Base-by-base conservation (phyloP, 2,797 vertebrate genomes). In the Enteromius anoplus region DNA sequence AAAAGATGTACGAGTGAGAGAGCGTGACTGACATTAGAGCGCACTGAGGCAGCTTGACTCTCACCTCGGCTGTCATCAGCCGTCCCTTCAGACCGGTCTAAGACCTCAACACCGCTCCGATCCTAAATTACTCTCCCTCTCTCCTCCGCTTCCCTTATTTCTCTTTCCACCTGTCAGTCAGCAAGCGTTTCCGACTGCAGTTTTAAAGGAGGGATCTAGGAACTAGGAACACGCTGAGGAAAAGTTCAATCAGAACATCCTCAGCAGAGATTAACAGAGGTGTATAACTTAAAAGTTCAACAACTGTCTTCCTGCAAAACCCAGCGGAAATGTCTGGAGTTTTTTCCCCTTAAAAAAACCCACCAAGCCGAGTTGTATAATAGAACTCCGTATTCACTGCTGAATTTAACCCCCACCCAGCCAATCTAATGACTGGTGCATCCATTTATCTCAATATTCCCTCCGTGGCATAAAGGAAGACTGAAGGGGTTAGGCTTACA, bases 211-310 rank as follows among this genome's bases (percentile, higher is more conserved):
- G 26, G 71, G 29, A 32, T 32, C 15, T n/a, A n/a, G n/a, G n/a
- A n/a, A 15, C 66, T 86, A 77, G 60, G 75, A 78, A 87, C 81
- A 86, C 85, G 55, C 68, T 10, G 87, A 85, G 86, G 82, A 86
- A 84, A 86, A 79, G 82, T 79, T 82, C 62, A 87, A 85, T 89
- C 85, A 82, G 88, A 88, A 90, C 83, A 88, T 87, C 85, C 89
- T 84, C 49, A 80, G 40, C 29, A 40, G 51, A 84, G 62, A 80
- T 75, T 75, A 85, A 80, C 62, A 66, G 47, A 79, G 83, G 26
- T 79, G 71, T 71, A 60, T 19, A 62, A 60, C 53, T n/a, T 82
- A 75, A 68, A 12, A 82, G 47, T 66, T 83, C 23, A 68, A 34
- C 37, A 68, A 58, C 81, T 45, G 40, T 55, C 21, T 55, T 68